Conservation (phyloP, 2,113 vertebrate species). For the Talpa occidentalis region DNA sequence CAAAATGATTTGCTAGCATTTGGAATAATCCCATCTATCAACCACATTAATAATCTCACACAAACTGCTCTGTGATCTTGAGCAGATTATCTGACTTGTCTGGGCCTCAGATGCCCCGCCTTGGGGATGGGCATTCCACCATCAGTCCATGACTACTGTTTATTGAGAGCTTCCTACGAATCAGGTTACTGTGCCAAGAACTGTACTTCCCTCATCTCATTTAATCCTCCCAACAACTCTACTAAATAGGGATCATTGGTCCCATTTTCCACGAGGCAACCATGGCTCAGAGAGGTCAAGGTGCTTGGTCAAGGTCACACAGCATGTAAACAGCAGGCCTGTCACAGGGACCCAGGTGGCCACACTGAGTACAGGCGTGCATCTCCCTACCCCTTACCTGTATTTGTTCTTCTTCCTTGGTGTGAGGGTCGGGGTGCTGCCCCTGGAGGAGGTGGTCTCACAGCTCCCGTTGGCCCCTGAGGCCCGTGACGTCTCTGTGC, state of each 20-base stretch:
- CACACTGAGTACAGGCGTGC: not conserved
- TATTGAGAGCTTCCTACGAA: not conserved
- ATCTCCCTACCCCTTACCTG: constrained; percentile 76
- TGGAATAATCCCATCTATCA: not conserved
- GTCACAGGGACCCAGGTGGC: not conserved
- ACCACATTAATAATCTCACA: not conserved
- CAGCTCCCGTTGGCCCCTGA: not conserved
- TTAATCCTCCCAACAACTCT: not conserved
- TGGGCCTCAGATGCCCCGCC: not conserved
- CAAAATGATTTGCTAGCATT: not conserved
- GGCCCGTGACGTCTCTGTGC: not conserved
- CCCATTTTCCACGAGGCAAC: not conserved
- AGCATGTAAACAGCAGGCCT: not conserved
- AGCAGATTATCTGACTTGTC: not conserved
- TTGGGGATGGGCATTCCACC: not conserved
- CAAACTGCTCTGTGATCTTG: not conserved
- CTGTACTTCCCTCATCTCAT: not conserved
- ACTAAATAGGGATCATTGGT: not conserved
- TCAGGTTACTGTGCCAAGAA: not conserved
- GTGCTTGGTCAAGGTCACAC: not conserved
- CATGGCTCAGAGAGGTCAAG: not conserved
- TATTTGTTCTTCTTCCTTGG: constrained; percentile 81
- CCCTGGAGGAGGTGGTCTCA: constrained; percentile 1
- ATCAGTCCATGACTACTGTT: too few species aligned
- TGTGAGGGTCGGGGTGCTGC: constrained; percentile 47